Evolutionary conservation across 2,888 invertebrate species (phyloP), one percentile per base, ranked within the genome.

Genomic region (Melinaea menophilus): DNA sequence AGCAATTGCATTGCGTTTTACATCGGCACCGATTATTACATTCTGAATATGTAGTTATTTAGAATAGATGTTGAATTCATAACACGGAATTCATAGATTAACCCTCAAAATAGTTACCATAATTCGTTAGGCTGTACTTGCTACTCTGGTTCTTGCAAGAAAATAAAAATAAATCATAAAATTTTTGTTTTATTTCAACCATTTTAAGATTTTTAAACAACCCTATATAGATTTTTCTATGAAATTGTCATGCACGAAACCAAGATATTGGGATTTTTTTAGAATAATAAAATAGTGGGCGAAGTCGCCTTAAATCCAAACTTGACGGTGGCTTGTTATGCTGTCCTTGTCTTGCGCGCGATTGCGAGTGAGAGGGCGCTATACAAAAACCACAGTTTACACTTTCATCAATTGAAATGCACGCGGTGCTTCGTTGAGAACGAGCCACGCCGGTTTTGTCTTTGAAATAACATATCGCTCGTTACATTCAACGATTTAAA

Each of bases 91-190:
- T 66, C 58, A 55, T 64, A 62, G 54, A 61, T 68, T 9, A 59
- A 58, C 90, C 90, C 90, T 88, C 87, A 84, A 80, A 87, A 88
- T 88, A 90, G 90, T 90, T 90, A 90, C 90, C 90, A 90, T 88
- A 51, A 86, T 86, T 85, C 82, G 81, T 88, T 88, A 88, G 84
- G 81, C 83, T 84, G 79, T 85, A 84, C 88, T 88, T 82, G 80
- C 89, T 90, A 84, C 90, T 88, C 88, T 88, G 89, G 88, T 82
- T 78, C 84, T 88, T 86, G 88, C 86, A 88, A 88, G 84, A 84
- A 82, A 88, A 85, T 86, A 86, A 88, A 87, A 82, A 80, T 81
- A 84, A 86, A 84, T 80, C 81, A 82, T 41, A 71, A 5, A 74
- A 72, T 66, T 65, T 68, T 70, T 64, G 61, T 77, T 80, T 86